Evolutionary conservation across 2,888 invertebrate genomes (phyloP).

Genomic region (Nomada hirtipes): DNA sequence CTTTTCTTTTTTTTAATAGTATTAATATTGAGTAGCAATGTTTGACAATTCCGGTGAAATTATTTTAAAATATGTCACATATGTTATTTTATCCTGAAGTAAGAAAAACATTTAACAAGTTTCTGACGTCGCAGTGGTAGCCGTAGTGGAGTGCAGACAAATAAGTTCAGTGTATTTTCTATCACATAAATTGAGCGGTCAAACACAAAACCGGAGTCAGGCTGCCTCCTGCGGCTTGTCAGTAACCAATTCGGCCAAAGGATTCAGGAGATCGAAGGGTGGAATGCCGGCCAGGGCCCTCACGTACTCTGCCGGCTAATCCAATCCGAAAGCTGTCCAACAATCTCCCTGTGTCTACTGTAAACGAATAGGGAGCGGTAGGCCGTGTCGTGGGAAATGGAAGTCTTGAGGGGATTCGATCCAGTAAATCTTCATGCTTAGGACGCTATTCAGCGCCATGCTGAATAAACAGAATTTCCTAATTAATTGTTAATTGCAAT

Average conservation of each 20-base stretch:
- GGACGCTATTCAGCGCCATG: constrained; percentile 22
- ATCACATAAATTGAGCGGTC: constrained; percentile 62
- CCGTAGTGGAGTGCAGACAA: neutral
- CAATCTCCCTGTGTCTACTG: constrained; percentile 64
- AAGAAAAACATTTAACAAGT: neutral
- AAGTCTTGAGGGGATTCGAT: constrained; percentile 37
- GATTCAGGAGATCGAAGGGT: constrained; percentile 54
- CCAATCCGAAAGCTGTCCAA: constrained; percentile 75
- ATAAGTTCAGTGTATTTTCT: constrained; percentile 36
- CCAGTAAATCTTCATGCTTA: constrained; percentile 43
- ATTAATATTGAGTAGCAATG: too few relatives aligned
- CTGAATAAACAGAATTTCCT: constrained; percentile 23
- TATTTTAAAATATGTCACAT: too few relatives aligned
- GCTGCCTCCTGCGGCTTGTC: constrained; percentile 60
- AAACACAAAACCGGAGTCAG: constrained; percentile 33
- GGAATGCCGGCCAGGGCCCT: constrained; percentile 50
- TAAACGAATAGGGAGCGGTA: constrained; percentile 70
- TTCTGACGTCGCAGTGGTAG: neutral
- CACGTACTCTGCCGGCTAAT: constrained; percentile 66
- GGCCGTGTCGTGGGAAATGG: constrained; percentile 51
- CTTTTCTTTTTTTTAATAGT: too few relatives aligned
- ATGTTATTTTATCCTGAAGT: too few relatives aligned
- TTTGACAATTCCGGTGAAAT: too few relatives aligned
- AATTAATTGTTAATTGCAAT: constrained; percentile 25
- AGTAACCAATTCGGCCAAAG: constrained; percentile 51